Base-by-base conservation (phyloP, 2,797 vertebrate species). In the Manis crassicaudata region DNA sequence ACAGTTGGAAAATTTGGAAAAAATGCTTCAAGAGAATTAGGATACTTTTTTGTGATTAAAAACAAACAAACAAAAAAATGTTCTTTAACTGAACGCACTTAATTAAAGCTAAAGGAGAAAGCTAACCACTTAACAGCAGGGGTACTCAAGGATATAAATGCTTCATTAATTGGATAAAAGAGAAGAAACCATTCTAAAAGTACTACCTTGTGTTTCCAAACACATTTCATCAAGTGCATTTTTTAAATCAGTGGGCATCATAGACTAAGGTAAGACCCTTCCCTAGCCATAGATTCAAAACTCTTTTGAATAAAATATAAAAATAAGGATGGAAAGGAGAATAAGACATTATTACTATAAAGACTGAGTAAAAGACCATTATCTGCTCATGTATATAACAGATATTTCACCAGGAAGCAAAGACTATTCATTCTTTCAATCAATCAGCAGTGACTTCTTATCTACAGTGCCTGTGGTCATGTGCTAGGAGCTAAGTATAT, bases 81-180 rank as follows among this genome's bases (percentile, higher is more conserved):
- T 89, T 35, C n/a, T 94, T 95, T 96, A 93, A 96, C 52, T 76
- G 67, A 85, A 96, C 77, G 93, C 35, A 89, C n/a, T 97, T 97
- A 97, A 96, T 96, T 97, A 96, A 96, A 96, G 79, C 76, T 95
- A 95, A 98, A 72, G 11, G 63, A 96, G 46, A 93, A 94, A 97
- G 35, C 52, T 85, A 95, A 95, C 79, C 63, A 88, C 86, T 91
- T 92, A 94, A 84, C 94, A 96, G 89, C 84, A 92, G 84, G 91
- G 72, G 32, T 77, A 88, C 35, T 11, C 67, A 63, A 80, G 43
- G 90, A 95, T 95, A 90, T 60, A 97, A 95, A 95, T 88, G 92
- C 54, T 93, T 95, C 87, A 92, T 88, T 97, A 97, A 97, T 87
- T 96, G 93, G 63, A 94, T 90, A 88, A 90, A 92, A 95, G 37